These are phyloP conservation scores for Nyctereutes procyonoides DNA, from an alignment of 2,113 vertebrate species.

Conservation along the genomic window DNA sequence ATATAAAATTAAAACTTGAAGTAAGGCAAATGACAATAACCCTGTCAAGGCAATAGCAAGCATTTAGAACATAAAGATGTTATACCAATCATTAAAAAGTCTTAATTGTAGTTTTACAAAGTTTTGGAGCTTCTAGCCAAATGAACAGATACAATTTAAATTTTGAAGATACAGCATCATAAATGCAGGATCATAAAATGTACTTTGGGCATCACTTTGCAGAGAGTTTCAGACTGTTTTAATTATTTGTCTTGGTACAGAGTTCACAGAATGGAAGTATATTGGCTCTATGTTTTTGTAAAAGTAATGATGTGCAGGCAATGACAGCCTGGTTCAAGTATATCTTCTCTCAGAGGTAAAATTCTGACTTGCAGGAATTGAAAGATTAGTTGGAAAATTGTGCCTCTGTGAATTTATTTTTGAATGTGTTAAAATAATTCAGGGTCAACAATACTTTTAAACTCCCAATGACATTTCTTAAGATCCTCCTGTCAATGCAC, in stretches of 20 bases:
- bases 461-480: background rate
- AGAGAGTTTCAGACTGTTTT: background rate
- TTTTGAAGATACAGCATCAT: background rate
- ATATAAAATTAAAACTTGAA: background rate
- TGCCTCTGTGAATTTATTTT: background rate
- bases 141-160: background rate
- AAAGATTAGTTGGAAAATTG: background rate
- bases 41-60: background rate
- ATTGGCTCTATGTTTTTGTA: background rate
- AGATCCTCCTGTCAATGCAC: background rate
- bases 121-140: background rate
- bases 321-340: background rate
- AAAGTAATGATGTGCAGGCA: background rate
- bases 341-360: conserved; percentile 25
- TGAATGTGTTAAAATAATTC: background rate
- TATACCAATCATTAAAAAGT: background rate
- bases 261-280: conserved; percentile 30
- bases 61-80: background rate
- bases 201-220: background rate
- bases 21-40: background rate
- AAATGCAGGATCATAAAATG: background rate
- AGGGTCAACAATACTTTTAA: conserved; percentile 26
- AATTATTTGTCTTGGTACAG: background rate
- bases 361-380: conserved; percentile 17
- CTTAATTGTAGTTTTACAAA: background rate